Conservation (phyloP, 53 echinoderm and acorn worm species). For the Paracentrotus lividus region DNA sequence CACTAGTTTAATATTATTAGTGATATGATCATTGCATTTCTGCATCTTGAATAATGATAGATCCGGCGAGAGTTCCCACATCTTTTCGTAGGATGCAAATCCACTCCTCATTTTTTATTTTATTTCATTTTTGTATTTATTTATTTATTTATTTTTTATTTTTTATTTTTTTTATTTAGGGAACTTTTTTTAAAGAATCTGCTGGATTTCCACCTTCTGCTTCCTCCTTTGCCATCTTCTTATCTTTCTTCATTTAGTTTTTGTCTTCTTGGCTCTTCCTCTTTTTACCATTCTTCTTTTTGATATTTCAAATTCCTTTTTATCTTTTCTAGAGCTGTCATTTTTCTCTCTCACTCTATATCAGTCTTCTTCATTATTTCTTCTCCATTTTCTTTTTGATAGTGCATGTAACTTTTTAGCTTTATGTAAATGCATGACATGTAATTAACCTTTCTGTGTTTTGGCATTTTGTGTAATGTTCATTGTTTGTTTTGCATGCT, state of each 20-base stretch:
- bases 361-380: background rate
- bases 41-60: background rate
- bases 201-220: no score
- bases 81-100: background rate
- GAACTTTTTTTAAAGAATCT: background rate
- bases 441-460: constrained; percentile 23
- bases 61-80: background rate
- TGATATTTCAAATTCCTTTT: background rate
- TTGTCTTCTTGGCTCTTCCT: background rate
- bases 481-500: constrained; percentile 33
- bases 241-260: background rate
- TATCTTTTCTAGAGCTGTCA: background rate
- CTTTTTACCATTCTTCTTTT: background rate
- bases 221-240: background rate
- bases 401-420: background rate
- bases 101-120: no score
- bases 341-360: background rate
- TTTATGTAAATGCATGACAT: constrained; percentile 21
- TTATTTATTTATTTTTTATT: background rate
- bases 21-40: background rate
- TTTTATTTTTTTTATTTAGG: background rate
- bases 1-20: background rate
- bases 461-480: background rate
- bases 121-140: no score
- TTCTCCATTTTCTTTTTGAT: background rate